Base-by-base conservation (phyloP, 2,113 vertebrate genomes). In the Callipepla squamata region DNA sequence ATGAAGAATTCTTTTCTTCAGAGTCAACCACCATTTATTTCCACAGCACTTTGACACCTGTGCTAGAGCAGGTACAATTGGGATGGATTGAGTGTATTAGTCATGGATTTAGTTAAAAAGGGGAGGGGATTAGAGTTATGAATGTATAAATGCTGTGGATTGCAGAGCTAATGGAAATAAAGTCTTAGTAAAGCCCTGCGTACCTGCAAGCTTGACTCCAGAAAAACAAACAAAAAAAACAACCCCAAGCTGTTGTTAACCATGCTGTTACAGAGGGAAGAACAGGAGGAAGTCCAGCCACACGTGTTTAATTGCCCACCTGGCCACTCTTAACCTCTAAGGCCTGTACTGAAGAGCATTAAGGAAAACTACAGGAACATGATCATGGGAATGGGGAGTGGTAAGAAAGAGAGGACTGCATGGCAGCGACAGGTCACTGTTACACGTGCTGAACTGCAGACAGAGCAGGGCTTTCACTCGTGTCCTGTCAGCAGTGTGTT, bases 281-380 rank as follows among this genome's bases (percentile, higher is more conserved):
- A 91, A 25, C 19, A 80, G 38, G 44, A 90, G 87, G 59, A 90
- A 87, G 61, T 83, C 51, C 74, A 91, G 80, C 77, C 82, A 75
- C 69, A 19, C 38, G 45, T 5, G 53, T 47, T 3, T n/a, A 80
- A 45, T 16, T 66, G 20, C 23, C 34, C 28, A 42, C 26, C 25
- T 28, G 38, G 81, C 26, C 25, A 22, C 22, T 69, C 61, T 25
- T 12, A 70, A 83, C 47, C n/a, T 66, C 28, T 22, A 32, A 86
- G 34, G 40, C 23, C 61, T 63, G 10, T 32, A 30, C 0, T 14
- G 38, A 18, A 57, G 42, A 75, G 14, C 30, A 44, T 58, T 34
- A 80, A 73, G 44, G 51, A 63, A 76, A 83, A 81, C 3, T 13
- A 40, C 17, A 45, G 53, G 42, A 89, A 23, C 1, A 2, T 13